Evolutionary conservation across 2,888 invertebrate species (phyloP), one percentile per base, ranked within the genome.

Genomic region (Lottia scabra): DNA sequence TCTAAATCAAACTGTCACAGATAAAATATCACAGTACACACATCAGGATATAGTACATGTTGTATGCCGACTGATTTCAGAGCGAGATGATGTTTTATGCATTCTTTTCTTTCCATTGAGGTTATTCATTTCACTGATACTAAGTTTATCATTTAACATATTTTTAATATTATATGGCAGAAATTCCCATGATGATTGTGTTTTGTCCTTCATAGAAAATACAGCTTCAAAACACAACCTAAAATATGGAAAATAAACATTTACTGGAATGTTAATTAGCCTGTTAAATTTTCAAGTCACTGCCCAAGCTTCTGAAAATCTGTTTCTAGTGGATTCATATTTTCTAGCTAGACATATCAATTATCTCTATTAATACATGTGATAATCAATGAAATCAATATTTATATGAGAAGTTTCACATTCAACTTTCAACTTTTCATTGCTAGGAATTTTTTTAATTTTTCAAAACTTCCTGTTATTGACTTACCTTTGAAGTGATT

Each of bases 401-500:
- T 26, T 8, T 8, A 64, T 26, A 64, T 4, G 6, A 30, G 6
- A 30, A 30, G 2, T 30, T 4, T 38, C 8, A 38, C 8, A 38
- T 6, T 38, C 10, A 38, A 30, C 30, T 30, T 10, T 38, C 38
- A 38, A 8, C 10, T 38, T 6, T 5, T 38, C 38, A 5, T 38
- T 8, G 8, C 38, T 38, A 38, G 10, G 10, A 2, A 4, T 38
- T 38, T 6, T 8, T 38, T 10, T 38, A 38, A 5, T 38, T 8
- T 38, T 38, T 38, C 38, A 38, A 38, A 38, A 38, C 38, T 10
- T 38, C 38, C 38, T 38, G 8, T 10, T 38, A 19, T n/a, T 16
- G 16, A 67, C 76, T 73, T 79, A 84, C 85, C 82, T 83, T 69
- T 83, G 75, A 71, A 86, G 77, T 46, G 80, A 82, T 46, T 81